Evolutionary conservation across 1,140 invertebrate species (phyloP).

Genomic region (Gonioctena quinquepunctata): DNA sequence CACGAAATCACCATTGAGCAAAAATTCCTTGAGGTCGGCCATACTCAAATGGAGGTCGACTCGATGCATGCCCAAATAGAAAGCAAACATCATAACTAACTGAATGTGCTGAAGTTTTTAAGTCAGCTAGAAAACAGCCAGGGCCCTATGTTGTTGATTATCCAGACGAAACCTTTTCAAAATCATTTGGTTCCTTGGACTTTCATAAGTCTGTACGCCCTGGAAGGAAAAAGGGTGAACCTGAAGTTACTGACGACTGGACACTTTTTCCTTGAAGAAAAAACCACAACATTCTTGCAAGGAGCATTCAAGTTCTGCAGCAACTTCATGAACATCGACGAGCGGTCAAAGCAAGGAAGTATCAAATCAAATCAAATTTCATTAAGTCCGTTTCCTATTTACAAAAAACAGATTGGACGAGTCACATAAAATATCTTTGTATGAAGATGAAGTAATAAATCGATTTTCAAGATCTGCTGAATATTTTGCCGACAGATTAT

Average conservation of each 20-base stretch:
- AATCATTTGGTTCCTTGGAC: neutral
- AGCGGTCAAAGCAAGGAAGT: neutral
- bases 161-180: neutral
- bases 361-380: no score
- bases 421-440: no score
- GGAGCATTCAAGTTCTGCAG: neutral
- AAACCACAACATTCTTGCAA: neutral
- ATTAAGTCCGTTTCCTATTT: no score
- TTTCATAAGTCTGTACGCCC: neutral
- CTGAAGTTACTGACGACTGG: neutral
- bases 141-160: neutral
- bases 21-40: conserved; percentile 12
- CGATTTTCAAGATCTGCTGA: neutral
- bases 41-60: conserved; percentile 13
- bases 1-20: conserved; percentile 10
- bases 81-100: neutral
- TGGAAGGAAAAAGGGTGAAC: neutral
- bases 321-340: neutral
- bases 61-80: neutral
- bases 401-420: no score
- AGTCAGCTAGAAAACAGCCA: neutral
- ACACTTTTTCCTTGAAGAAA: no score
- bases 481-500: neutral
- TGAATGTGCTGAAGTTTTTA: neutral
- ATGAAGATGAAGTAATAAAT: no score